Evolutionary conservation across 2,113 vertebrate species (phyloP).

Genomic region (Urocolius indicus): DNA sequence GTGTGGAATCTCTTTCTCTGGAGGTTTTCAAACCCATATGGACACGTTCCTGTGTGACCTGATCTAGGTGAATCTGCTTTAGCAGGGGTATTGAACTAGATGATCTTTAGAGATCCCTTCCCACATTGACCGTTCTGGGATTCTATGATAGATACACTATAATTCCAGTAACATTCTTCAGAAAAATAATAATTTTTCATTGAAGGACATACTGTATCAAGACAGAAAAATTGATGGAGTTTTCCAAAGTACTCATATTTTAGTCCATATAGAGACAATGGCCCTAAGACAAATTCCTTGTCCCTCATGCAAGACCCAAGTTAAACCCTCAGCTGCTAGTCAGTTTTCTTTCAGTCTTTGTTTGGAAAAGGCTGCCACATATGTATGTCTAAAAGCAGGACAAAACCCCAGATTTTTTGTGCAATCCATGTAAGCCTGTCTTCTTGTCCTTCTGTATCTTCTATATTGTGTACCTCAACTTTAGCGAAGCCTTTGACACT

Average conservation of each 20-base stretch:
- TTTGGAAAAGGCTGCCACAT: background rate
- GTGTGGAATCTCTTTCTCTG: too few species aligned
- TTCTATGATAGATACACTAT: too few species aligned
- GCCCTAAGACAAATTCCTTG: background rate
- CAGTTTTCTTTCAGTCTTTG: background rate
- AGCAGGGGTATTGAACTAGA: too few species aligned
- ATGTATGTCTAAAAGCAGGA: background rate
- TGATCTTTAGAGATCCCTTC: too few species aligned
- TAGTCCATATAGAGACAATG: background rate
- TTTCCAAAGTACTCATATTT: background rate
- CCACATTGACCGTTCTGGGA: too few species aligned
- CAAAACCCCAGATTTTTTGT: background rate
- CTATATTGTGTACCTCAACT: too few species aligned
- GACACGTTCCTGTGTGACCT: too few species aligned
- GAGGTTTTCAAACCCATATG: too few species aligned
- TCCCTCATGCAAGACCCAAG: background rate
- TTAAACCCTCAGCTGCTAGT: background rate
- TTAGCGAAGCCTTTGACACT: too few species aligned
- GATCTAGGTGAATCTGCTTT: too few species aligned
- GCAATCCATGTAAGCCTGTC: background rate
- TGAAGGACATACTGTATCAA: background rate
- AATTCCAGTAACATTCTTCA: background rate
- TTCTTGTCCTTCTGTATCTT: too few species aligned
- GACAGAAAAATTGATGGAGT: background rate
- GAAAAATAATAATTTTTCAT: background rate